Percentiles rank a stretch among this genome's conserved stretches.
Evolutionary conservation across 2,888 invertebrate species (phyloP).

Genomic region (Drosophila anceps): DNA sequence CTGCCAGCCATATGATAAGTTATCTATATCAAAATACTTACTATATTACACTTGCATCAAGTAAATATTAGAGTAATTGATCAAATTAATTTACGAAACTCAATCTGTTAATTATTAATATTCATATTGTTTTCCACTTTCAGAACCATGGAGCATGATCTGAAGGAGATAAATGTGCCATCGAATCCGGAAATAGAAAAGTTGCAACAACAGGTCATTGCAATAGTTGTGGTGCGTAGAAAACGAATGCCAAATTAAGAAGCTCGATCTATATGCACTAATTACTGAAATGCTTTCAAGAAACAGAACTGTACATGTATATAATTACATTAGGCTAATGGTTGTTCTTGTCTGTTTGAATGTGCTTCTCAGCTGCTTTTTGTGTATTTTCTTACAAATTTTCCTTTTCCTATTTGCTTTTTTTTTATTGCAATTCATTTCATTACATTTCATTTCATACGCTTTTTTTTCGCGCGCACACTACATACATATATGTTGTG

Average conservation of each 20-base stretch:
- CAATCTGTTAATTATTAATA: background rate
- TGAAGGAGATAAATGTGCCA: constrained; percentile 84
- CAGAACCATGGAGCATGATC: constrained; percentile 85
- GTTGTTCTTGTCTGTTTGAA: constrained; percentile 14
- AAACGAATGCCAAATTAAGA: constrained; percentile 38
- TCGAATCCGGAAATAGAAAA: constrained; percentile 84
- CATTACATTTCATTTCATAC: constrained; percentile 21
- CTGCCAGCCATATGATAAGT: too few species aligned
- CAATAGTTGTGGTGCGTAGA: constrained; percentile 84
- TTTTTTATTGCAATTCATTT: constrained; percentile 5
- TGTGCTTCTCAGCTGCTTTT: constrained; percentile 3
- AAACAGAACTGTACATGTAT: constrained; percentile 12
- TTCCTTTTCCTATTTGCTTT: constrained; percentile 7
- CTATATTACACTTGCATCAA: too few species aligned
- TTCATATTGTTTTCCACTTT: constrained; percentile 15
- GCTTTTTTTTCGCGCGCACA: constrained; percentile 23
- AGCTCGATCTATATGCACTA: constrained; percentile 1
- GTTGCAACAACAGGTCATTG: constrained; percentile 84
- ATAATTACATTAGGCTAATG: constrained; percentile 27
- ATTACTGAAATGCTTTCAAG: constrained; percentile 15
- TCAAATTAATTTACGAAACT: too few species aligned
- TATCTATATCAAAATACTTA: too few species aligned
- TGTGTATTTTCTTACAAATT: constrained; percentile 6
- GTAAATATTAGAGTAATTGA: too few species aligned
- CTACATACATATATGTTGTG: constrained; percentile 3